Evolutionary conservation across 2,113 vertebrate genomes (phyloP).

Genomic region (Genyomyrus donnyi): DNA sequence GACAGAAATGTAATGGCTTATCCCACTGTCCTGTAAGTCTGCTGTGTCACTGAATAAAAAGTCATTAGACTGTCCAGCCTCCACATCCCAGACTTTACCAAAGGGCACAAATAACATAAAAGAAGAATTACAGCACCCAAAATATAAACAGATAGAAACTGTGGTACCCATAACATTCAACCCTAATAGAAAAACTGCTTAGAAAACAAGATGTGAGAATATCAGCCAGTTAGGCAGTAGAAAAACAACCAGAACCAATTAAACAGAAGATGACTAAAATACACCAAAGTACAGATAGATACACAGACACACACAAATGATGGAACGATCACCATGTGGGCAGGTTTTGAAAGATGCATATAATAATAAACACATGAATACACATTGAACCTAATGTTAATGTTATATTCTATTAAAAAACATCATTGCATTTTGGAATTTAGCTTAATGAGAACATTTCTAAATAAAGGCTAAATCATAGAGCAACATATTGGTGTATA

Average conservation of each 20-base stretch:
- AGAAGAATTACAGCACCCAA: background rate
- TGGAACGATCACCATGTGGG: background rate
- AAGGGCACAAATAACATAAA: background rate
- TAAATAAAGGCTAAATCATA: background rate
- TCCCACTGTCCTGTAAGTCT: background rate
- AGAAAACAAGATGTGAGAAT: background rate
- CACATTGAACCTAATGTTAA: background rate
- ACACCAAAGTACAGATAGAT: background rate
- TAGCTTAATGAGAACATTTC: background rate
- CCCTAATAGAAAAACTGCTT: background rate
- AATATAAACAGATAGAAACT: background rate
- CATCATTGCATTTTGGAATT: background rate
- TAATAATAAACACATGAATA: background rate
- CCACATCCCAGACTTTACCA: background rate
- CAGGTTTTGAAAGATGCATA: background rate
- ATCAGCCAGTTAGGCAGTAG: background rate
- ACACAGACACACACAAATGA: background rate
- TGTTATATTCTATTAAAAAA: background rate
- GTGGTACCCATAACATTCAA: background rate
- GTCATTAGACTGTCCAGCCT: background rate
- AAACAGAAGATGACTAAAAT: background rate
- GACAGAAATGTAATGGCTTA: background rate
- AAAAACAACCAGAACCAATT: background rate
- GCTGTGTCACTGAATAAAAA: background rate
- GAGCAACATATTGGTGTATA: background rate